Conservation (phyloP, 2,888 invertebrate species). For the Platycheirus albimanus region DNA sequence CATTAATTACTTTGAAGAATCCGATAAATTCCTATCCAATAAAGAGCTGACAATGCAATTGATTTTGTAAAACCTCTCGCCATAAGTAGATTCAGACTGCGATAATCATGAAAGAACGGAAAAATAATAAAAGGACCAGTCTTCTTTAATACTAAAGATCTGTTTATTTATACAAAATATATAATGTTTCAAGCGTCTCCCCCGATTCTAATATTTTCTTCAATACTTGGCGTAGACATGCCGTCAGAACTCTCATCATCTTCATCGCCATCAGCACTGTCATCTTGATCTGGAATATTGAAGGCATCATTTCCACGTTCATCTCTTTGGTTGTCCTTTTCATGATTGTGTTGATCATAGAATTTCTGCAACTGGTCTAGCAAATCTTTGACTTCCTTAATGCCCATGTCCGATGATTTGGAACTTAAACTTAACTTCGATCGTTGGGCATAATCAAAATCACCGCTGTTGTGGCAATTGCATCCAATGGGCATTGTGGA, state of each 20-base stretch:
- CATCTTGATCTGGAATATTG: slow-evolving; percentile 70
- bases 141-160: no score
- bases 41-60: no score
- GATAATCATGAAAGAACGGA: no score
- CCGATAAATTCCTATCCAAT: no score
- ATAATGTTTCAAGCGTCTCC: slow-evolving; percentile 43
- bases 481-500: no score
- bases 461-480: slow-evolving; percentile 32
- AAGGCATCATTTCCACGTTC: no score
- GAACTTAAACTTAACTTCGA: slow-evolving; percentile 75
- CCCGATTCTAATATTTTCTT: slow-evolving; percentile 44
- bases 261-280: slow-evolving; percentile 77
- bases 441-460: background rate
- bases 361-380: slow-evolving; percentile 56
- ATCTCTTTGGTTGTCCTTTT: slow-evolving; percentile 11
- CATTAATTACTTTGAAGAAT: no score
- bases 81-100: no score
- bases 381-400: slow-evolving; percentile 78
- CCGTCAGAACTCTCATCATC: slow-evolving; percentile 79
- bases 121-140: no score
- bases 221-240: slow-evolving; percentile 75
- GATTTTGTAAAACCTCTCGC: no score
- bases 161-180: slow-evolving; percentile 31
- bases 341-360: slow-evolving; percentile 42
- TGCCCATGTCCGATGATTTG: slow-evolving; percentile 78